These are phyloP conservation scores for Pseudocheirus occidentalis DNA, from an alignment of 2,797 vertebrate species.

Conservation along the genomic window DNA sequence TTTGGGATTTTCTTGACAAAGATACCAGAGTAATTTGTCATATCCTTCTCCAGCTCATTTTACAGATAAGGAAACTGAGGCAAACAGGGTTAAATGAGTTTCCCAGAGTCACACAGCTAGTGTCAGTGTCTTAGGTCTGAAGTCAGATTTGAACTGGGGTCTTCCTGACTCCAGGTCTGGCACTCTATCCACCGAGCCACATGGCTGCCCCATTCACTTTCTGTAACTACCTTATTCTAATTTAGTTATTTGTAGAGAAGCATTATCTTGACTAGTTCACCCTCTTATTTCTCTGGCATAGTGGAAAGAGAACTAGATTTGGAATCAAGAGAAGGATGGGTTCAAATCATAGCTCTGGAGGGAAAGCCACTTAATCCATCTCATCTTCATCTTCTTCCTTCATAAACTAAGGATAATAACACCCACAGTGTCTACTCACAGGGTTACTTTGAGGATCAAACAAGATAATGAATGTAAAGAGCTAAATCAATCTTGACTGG, in stretches of 20 bases:
- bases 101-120: too few species aligned
- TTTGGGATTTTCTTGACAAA: too few species aligned
- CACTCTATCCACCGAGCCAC: background rate
- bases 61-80: too few species aligned
- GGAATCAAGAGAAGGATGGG: background rate
- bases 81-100: too few species aligned
- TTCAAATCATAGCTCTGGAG: background rate
- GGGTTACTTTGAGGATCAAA: background rate
- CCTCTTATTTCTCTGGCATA: too few species aligned
- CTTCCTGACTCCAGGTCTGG: background rate
- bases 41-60: too few species aligned
- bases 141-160: background rate
- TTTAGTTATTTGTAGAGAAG: too few species aligned
- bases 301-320: background rate
- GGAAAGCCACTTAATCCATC: slow-evolving; percentile 26
- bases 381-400: slow-evolving; percentile 10
- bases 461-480: slow-evolving; percentile 30
- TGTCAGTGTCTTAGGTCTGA: too few species aligned
- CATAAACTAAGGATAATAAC: slow-evolving; percentile 17
- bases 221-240: too few species aligned
- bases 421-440: background rate
- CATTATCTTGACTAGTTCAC: too few species aligned
- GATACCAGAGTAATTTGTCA: too few species aligned
- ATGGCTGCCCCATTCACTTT: background rate
- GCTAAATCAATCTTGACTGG: background rate